Evolutionary conservation across 1,140 invertebrate genomes (phyloP).

Genomic region (Pseudomyrmex sp.): DNA sequence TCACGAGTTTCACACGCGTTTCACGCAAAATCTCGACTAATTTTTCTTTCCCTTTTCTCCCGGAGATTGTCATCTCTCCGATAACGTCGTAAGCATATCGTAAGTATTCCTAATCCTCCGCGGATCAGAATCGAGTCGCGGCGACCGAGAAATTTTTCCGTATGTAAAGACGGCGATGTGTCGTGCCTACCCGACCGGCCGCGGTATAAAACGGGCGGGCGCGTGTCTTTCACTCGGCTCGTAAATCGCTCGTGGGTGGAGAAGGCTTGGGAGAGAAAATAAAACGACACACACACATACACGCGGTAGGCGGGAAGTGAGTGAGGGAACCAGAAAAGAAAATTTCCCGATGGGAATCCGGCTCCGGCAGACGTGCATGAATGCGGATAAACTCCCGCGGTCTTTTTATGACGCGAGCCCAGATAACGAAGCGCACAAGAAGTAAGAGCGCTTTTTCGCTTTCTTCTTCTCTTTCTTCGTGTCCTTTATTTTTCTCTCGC

Average conservation of each 20-base stretch:
- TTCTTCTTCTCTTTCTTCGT: constrained; percentile 26
- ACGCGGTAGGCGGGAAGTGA: constrained; percentile 18
- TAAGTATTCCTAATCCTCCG: constrained; percentile 24
- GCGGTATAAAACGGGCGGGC: constrained; percentile 67
- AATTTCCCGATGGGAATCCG: constrained; percentile 73
- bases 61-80: background rate
- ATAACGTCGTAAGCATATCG: constrained; percentile 10
- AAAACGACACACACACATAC: constrained; percentile 29
- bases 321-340: constrained; percentile 56
- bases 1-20: background rate
- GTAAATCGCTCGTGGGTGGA: constrained; percentile 79
- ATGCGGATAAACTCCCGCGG: constrained; percentile 67
- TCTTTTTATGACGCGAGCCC: constrained; percentile 62
- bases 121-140: constrained; percentile 28
- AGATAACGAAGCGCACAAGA: constrained; percentile 55
- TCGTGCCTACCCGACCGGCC: constrained; percentile 28
- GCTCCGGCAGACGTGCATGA: constrained; percentile 42
- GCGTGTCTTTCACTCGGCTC: constrained; percentile 76
- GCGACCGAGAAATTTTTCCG: constrained; percentile 62
- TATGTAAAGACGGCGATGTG: constrained; percentile 66
- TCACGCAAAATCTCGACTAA: background rate
- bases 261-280: constrained; percentile 46
- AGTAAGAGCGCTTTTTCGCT: constrained; percentile 40
- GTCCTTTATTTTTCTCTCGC: background rate
- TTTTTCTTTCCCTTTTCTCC: background rate